phyloP scores from a whole-genome alignment of 1,140 invertebrate genomes.

The Diuraphis noxia region DNA sequence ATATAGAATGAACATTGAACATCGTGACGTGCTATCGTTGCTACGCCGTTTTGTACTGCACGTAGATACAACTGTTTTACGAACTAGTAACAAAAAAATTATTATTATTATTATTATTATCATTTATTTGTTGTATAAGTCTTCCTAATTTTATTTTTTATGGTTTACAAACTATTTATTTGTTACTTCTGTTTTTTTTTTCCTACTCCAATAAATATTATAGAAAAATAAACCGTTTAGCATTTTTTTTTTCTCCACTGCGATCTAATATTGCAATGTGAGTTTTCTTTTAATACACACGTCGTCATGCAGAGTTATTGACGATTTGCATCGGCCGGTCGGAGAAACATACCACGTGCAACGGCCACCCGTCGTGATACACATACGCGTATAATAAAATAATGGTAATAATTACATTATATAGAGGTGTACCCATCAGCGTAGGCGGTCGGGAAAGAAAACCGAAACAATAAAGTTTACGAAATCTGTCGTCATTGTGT shows the following conservation, averaged over 20 bases:
- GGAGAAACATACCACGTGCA: background rate
- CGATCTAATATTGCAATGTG: background rate
- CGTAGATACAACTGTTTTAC: background rate
- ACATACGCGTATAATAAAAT: background rate
- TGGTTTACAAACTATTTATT: background rate
- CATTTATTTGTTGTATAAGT: conserved; percentile 4
- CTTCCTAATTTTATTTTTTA: background rate
- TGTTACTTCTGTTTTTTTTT: conserved; percentile 19
- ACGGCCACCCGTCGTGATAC: conserved; percentile 2
- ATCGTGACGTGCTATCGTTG: background rate
- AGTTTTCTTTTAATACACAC: background rate
- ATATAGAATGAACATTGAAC: too few relatives aligned
- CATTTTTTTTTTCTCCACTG: background rate
- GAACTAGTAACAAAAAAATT: background rate
- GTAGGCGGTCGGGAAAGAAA: conserved; percentile 32
- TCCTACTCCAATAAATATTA: conserved; percentile 14
- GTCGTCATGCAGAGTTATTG: background rate
- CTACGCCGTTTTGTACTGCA: background rate
- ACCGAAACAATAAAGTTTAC: conserved; percentile 44
- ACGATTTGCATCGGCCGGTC: background rate
- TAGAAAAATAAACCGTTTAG: background rate
- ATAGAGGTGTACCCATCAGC: conserved; percentile 18
- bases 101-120: conserved; percentile 6
- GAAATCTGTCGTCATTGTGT: conserved; percentile 33
- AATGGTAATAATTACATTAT: background rate